phyloP scores from a whole-genome alignment of 2,113 vertebrate genomes.

The Poecile atricapillus region DNA sequence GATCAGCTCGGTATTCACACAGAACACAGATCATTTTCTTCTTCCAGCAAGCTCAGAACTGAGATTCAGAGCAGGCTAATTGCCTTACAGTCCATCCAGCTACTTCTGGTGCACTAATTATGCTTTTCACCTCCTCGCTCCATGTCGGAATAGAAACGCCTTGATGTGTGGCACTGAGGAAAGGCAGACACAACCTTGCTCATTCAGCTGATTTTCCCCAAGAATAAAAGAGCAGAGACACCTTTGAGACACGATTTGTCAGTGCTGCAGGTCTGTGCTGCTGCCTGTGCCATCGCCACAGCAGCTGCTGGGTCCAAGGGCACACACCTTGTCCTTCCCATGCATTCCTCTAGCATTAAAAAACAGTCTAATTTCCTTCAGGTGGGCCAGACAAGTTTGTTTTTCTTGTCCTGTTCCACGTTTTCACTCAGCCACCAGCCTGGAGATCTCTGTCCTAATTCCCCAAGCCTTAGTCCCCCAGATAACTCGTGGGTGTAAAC shows the following conservation, averaged over 20 bases:
- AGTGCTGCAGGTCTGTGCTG: not conserved
- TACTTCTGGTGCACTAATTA: slow-evolving; percentile 49
- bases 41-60: slow-evolving; percentile 41
- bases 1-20: not conserved
- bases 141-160: not conserved
- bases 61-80: slow-evolving; percentile 49
- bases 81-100: slow-evolving; percentile 32
- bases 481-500: not conserved
- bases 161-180: slow-evolving; percentile 30
- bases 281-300: not conserved
- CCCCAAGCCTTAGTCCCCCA: not conserved
- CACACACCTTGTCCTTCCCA: not conserved
- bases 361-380: not conserved
- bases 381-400: not conserved
- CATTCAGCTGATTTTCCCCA: slow-evolving; percentile 19
- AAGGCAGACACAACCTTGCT: not conserved
- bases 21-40: slow-evolving; percentile 24
- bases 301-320: not conserved
- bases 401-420: not conserved
- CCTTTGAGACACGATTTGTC: not conserved
- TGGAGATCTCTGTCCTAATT: not conserved
- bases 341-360: not conserved
- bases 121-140: slow-evolving; percentile 50
- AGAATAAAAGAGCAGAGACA: not conserved
- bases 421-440: not conserved